Evolutionary conservation across 2,113 vertebrate genomes (phyloP).

Genomic region (Tamias sibiricus): DNA sequence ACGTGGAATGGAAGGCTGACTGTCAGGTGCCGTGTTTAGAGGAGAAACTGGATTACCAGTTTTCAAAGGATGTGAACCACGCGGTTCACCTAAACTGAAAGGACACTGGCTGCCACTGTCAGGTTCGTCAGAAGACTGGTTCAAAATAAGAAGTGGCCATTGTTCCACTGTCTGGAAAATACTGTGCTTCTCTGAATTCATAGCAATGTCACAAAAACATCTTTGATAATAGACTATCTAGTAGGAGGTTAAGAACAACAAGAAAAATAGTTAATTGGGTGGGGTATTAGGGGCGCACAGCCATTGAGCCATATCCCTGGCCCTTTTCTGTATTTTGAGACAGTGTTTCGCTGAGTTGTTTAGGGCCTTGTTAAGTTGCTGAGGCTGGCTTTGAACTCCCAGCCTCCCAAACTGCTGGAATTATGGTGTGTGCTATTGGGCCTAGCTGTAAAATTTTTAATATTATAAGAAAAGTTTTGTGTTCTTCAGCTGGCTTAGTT

Average conservation of each 20-base stretch:
- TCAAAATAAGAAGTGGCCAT: background rate
- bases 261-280: background rate
- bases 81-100: background rate
- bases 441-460: background rate
- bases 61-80: background rate
- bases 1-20: no score
- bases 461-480: background rate
- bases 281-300: no score
- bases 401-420: no score
- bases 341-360: no score
- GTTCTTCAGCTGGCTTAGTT: background rate
- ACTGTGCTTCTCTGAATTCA: background rate
- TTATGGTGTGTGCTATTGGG: no score
- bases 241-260: background rate
- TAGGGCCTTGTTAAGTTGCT: no score
- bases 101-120: background rate
- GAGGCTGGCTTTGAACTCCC: no score
- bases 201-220: rapidly evolving
- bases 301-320: no score
- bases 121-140: background rate
- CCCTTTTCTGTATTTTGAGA: no score
- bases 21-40: background rate
- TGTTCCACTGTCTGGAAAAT: background rate
- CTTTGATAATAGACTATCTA: no score
- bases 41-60: background rate